Evolutionary conservation across 1,140 invertebrate species (phyloP).

Genomic region (Amphibalanus amphitrite): DNA sequence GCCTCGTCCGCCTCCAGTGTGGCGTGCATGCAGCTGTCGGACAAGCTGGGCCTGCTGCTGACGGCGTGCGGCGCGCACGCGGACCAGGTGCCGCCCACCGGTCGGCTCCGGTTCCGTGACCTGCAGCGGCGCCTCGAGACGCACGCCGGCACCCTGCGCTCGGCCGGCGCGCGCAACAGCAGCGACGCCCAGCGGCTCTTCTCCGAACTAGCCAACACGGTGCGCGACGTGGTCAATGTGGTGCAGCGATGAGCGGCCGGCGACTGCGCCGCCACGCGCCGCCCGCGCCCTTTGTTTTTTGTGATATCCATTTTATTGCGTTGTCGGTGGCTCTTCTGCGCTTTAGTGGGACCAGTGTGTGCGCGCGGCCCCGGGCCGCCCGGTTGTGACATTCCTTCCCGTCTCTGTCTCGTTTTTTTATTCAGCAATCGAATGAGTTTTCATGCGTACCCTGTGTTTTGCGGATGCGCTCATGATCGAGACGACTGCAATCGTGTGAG

Average conservation of each 20-base stretch:
- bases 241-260: neutral
- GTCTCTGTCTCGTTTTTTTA: neutral
- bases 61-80: conserved; percentile 52
- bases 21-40: conserved; percentile 62
- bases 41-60: conserved; percentile 60
- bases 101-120: conserved; percentile 74
- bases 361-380: too few species aligned
- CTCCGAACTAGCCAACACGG: neutral
- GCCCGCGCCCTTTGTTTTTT: neutral
- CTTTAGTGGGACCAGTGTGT: neutral
- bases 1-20: conserved; percentile 34
- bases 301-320: conserved; percentile 1
- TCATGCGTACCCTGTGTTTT: neutral
- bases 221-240: neutral
- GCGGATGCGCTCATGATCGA: neutral
- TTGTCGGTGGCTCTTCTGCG: neutral
- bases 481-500: too few species aligned
- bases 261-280: too few species aligned
- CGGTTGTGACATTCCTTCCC: neutral
- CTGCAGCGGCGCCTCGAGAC: conserved; percentile 58
- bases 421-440: neutral
- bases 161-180: conserved; percentile 34
- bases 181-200: neutral
- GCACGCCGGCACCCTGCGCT: conserved; percentile 53
- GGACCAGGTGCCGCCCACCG: conserved; percentile 58